Evolutionary conservation across 1,140 invertebrate species (phyloP).

Genomic region (Drosophila busckii): DNA sequence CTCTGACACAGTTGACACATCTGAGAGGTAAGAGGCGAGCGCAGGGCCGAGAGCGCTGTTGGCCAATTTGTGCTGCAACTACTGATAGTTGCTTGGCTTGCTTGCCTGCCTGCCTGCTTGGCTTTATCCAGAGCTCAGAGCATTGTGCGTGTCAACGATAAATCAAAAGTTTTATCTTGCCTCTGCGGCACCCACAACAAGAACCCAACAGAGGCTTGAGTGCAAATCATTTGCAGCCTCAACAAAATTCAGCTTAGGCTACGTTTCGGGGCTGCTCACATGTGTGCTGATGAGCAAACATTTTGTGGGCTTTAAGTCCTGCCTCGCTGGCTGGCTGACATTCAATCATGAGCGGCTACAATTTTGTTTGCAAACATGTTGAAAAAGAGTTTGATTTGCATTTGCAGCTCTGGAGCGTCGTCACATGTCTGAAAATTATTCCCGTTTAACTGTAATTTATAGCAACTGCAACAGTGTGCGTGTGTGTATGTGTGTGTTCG

Average conservation of each 20-base stretch:
- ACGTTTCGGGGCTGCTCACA: too few species aligned
- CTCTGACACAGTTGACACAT: constrained; percentile 36
- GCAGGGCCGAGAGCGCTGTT: too few species aligned
- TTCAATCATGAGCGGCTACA: too few species aligned
- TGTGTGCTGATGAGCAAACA: too few species aligned
- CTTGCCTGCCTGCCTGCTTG: constrained; percentile 10
- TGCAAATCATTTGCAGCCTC: constrained; percentile 31
- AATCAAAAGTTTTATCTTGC: constrained; percentile 75
- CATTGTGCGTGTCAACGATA: constrained; percentile 72
- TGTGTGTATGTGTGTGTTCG: constrained; percentile 10
- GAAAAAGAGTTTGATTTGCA: constrained; percentile 48
- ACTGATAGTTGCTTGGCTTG: neutral
- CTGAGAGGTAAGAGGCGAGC: too few species aligned
- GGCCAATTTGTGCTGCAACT: neutral
- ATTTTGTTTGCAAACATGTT: constrained; percentile 46
- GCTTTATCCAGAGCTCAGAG: too few species aligned
- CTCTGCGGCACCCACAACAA: constrained; percentile 37
- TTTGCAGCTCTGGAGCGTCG: constrained; percentile 16
- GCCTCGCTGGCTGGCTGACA: too few species aligned
- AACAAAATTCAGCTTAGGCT: too few species aligned
- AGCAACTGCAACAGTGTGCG: constrained; percentile 38
- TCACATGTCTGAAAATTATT: constrained; percentile 58
- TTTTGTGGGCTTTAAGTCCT: too few species aligned
- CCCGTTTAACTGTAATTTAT: constrained; percentile 69
- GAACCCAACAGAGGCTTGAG: neutral